Conservation (phyloP, 2,797 vertebrate species). For the Eospalax fontanierii region DNA sequence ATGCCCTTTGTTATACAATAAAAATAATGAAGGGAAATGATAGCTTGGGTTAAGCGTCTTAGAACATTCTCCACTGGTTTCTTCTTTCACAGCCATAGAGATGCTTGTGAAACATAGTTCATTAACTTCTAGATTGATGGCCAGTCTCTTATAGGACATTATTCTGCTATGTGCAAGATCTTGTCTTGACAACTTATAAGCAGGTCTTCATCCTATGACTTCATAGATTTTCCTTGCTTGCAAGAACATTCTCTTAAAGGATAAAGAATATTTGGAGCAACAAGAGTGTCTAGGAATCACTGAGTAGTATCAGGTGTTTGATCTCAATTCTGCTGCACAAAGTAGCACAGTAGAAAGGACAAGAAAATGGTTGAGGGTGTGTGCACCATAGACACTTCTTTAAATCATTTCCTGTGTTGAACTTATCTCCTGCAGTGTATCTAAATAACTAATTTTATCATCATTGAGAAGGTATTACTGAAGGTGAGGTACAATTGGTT, state of each 20-base stretch:
- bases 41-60: neutral
- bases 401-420: neutral
- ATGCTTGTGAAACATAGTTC: neutral
- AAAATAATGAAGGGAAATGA: neutral
- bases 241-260: neutral
- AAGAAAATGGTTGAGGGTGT: no score
- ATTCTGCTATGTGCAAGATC: neutral
- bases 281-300: fast-evolving
- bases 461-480: no score
- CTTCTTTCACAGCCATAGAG: neutral
- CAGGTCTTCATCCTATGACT: no score
- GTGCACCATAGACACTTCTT: neutral
- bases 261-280: neutral
- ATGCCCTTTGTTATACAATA: neutral
- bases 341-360: neutral
- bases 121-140: neutral
- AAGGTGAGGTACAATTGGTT: neutral
- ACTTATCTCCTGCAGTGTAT: neutral
- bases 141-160: neutral
- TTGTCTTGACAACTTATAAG: neutral
- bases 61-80: fast-evolving
- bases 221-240: neutral
- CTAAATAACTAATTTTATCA: neutral
- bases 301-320: neutral
- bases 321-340: neutral